Base-by-base conservation (phyloP, 37 sponge, comb jelly and placozoan species). In the Dysidea cf. avara region DNA sequence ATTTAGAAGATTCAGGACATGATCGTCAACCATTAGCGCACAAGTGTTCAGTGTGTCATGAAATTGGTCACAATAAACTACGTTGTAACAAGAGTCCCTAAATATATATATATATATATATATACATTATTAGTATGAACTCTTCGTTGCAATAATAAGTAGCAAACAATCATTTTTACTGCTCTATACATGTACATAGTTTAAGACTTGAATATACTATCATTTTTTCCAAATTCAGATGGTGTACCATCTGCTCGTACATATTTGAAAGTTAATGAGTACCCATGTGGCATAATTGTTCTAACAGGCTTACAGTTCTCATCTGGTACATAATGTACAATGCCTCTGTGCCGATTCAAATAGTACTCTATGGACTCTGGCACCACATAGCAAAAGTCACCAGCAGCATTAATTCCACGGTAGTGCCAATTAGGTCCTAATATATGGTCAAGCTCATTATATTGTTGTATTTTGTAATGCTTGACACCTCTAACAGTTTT, bases 351-450 rank as follows among this genome's bases (percentile, higher is more conserved):
- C 0, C 2, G 14, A 1, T 46, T 17, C 17, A 74, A 29, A 29
- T 74, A 74, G 34, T 59, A 74, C 4, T 74, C 18, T 25, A 71
- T 6, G 7, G 72, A 57, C 3, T 56, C 59, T 1, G 39, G 33
- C 13, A 58, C 21, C 17, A 49, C 74, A 39, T 61, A 74, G 39
- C 74, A 38, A 28, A 46, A 74, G 49, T 74, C 74, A 22, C 62
- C 74, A 25, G 36, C 43, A 1, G 13, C 2, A 74, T 74, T 74
- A 0, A 74, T 14, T 0, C 74, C 74, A 7, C 74, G 26, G 22
- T 59, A 26, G 43, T 49, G 36, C 74, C 74, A 74, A 26, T 61
- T 59, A n/a, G 35, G 2, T 61, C 74, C 74, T 3, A 74, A 18
- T 46, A 74, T 14, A 7, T 7, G 43, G 31, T 58, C 49, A 2